Evolutionary conservation across 2,113 vertebrate genomes (phyloP), one percentile per base, ranked within the genome.

Genomic region (Capricornis sumatraensis): DNA sequence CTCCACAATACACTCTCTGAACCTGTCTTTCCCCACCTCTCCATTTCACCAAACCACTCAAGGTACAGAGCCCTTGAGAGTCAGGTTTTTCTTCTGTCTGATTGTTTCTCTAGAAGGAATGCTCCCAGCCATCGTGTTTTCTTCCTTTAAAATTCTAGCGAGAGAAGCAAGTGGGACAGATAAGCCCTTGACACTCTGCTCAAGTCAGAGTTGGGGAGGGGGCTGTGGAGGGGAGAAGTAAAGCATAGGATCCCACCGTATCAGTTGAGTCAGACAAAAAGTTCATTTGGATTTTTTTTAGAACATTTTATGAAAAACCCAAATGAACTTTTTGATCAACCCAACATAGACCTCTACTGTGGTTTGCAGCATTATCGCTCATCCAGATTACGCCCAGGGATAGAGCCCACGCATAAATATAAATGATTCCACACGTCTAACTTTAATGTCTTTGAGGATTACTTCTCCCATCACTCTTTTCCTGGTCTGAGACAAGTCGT

Each of bases 161-260:
- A 47, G 64, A 84, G 30, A 90, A 78, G 43, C 5, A n/a, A 71
- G 43, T n/a, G 79, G 50, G 14, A 12, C 2, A 25, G 55, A n/a
- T 11, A 15, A 30, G 4, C 33, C 12, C 45, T 45, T 1, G 1
- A 30, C 21, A 12, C 21, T 64, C 27, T 55, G 7, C 11, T 43
- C 19, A 60, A 45, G 50, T 94, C 90, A 43, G 43, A 52, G 11
- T 1, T 12, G 2, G 27, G 7, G 33, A 60, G 7, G 25, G 3
- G 36, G n/a, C 4, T 9, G 2, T 33, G 16, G 23, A 55, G 23
- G 43, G 1, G 40, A 55, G 13, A 43, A 7, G 6, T 5, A 27
- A 36, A 47, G 9, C n/a, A 25, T 10, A 19, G 58, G 2, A 30
- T 40, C 12, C 12, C 25, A 16, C n/a, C 9, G 0, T 5, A 7